Evolutionary conservation across 2,888 invertebrate genomes (phyloP), one percentile per base, ranked within the genome.

Genomic region (Eupeodes latifasciatus): DNA sequence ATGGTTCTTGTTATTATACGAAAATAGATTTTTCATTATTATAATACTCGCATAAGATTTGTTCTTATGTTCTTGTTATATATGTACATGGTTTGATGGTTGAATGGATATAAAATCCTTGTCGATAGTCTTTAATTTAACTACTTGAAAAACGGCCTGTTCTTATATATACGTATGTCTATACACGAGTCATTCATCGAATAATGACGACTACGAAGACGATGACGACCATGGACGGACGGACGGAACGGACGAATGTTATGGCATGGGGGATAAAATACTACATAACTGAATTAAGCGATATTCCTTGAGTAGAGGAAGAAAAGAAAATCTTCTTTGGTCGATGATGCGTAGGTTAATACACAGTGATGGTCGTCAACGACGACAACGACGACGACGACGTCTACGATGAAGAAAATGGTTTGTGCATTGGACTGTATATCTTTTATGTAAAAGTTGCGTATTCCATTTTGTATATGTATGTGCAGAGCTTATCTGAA

Each of bases 1-100:
- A 72, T n/a, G 57, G 34, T 44, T 71, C 57, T 71, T 71, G 57
- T 72, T 59, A 59, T 72, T 72, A 16, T 55, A 71, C 59, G 14
- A 72, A 72, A 72, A 72, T 72, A 72, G 72, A 72, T 59, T 72
- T 57, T 72, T n/a, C 40, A 7, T 12, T 44, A 47, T 59, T 72
- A 72, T 57, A 40, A 72, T 72, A 27, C n/a, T 19, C 19, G 19
- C 47, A 19, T 57, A 5, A 59, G 27, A 59, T 72, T 4, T 61
- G 14, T 61, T 61, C 0, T 53, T 53, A 19, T 19, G 19, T 19
- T 19, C 19, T 19, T 19, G 19, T 19, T 19, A 19, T 19, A 19
- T 19, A 19, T 19, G 27, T 1, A n/a, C 16, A n/a, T 4, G 4
- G n/a, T 62, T 44, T 34, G 10, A 1, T 27, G 0, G 36, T 36